Evolutionary conservation across 1,140 invertebrate species (phyloP).

Genomic region (Drosophila santomea): DNA sequence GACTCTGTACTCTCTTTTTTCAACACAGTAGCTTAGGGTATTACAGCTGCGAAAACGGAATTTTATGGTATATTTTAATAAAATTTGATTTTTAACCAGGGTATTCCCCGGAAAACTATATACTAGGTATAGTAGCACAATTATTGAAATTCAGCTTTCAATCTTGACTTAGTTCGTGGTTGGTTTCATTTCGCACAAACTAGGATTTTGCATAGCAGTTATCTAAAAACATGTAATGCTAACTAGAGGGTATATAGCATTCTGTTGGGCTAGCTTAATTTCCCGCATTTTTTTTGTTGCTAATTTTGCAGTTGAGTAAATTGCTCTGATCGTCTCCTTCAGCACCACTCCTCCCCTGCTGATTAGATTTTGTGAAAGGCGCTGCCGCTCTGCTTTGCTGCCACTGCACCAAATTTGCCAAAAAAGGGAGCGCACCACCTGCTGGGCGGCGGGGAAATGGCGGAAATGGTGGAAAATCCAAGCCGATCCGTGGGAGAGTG

Average conservation of each 20-base stretch:
- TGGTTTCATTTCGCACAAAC: too few species aligned
- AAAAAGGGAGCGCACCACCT: slow-evolving; percentile 80
- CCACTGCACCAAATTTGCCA: slow-evolving; percentile 75
- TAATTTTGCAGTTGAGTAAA: slow-evolving; percentile 81
- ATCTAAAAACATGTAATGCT: too few species aligned
- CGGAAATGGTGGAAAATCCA: not conserved
- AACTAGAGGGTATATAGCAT: slow-evolving; percentile 19
- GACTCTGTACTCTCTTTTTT: not conserved
- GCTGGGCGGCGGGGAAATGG: slow-evolving; percentile 45
- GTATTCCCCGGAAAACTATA: too few species aligned
- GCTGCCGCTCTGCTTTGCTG: slow-evolving; percentile 41
- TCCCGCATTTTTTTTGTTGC: slow-evolving; percentile 51
- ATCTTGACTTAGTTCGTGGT: too few species aligned
- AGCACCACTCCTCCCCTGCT: slow-evolving; percentile 55
- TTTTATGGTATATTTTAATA: too few species aligned
- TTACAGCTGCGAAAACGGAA: too few species aligned
- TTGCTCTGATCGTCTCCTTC: slow-evolving; percentile 68
- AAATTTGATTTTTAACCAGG: too few species aligned
- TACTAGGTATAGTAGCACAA: too few species aligned
- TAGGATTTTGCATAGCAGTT: too few species aligned
- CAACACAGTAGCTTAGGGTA: not conserved
- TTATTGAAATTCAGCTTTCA: too few species aligned
- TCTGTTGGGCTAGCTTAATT: slow-evolving; percentile 17
- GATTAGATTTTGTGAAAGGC: slow-evolving; percentile 81
- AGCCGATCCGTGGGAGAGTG: slow-evolving; percentile 42